phyloP scores from a whole-genome alignment of 2,888 invertebrate genomes.

The Ellobium chinense region DNA sequence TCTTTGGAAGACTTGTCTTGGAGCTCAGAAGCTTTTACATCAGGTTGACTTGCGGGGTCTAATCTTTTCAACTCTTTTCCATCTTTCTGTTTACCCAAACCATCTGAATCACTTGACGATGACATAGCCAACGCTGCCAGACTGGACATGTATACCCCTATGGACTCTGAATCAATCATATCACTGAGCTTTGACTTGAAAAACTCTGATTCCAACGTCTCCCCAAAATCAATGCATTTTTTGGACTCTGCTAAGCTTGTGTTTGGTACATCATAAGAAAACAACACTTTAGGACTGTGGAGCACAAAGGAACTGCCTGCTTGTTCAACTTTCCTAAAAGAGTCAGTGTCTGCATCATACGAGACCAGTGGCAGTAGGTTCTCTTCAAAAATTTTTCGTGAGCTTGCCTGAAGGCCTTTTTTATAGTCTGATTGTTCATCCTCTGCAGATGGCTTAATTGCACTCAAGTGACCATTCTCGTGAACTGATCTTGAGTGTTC shows the following conservation, averaged over 20 bases:
- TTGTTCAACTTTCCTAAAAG: conserved; percentile 31
- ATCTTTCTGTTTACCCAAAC: background rate
- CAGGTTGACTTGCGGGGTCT: background rate
- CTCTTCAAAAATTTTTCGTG: conserved; percentile 47
- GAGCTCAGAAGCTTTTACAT: background rate
- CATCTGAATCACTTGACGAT: background rate
- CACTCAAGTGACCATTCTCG: too few species aligned
- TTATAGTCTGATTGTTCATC: too few species aligned
- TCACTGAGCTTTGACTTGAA: conserved; percentile 21
- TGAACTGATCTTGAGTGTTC: too few species aligned
- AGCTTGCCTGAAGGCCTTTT: conserved; percentile 1
- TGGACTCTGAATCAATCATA: conserved; percentile 7
- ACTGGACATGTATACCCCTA: conserved; percentile 27
- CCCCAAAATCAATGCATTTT: conserved; percentile 60
- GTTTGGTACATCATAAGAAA: conserved; percentile 39
- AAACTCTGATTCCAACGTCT: conserved; percentile 27
- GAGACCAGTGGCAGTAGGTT: conserved; percentile 47
- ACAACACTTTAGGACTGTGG: conserved; percentile 45
- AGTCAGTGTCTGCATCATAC: conserved; percentile 35
- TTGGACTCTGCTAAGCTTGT: conserved; percentile 80
- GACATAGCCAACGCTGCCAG: conserved; percentile 6
- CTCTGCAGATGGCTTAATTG: too few species aligned
- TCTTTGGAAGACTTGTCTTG: background rate
- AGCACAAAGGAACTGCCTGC: background rate
- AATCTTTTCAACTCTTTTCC: background rate